Base-by-base conservation (phyloP, 2,797 vertebrate species). In the Bradypus variegatus region DNA sequence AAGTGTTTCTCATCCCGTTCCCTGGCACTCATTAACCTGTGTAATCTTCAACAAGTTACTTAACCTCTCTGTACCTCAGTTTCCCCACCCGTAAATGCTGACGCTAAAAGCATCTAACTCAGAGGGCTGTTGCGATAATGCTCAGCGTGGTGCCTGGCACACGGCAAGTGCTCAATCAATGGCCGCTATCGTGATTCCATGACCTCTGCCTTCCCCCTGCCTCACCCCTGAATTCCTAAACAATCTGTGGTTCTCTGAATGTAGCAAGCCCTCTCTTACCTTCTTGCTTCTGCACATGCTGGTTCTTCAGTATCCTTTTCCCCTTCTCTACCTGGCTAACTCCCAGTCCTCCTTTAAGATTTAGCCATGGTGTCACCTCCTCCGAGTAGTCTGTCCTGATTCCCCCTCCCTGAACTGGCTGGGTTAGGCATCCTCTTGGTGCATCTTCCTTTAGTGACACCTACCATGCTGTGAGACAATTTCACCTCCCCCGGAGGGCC, bases 51-150 rank as follows among this genome's bases (percentile, higher is more conserved):
- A 48, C 19, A 55, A n/a, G 50, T 45, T 29, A 38, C 41, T 1
- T 19, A 7, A 11, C 41, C 31, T 70, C 23, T 1, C 16, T 10
- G 19, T 8, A 36, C 45, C 88, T 41, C 0, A 0, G 80, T 72
- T 64, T 92, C 86, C 38, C 58, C 64, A 21, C 38, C 27, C 48
- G 38, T 18, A n/a, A 53, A n/a, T 1, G 8, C 33, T 67, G 45
- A 31, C 21, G 6, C 23, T 7, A 69, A 31, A 0, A 80, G 62
- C 36, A 7, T 15, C 64, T 38, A 60, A 64, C 60, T 64, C 67
- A 38, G 67, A 76, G 84, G 29, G 29, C 2, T 80, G 38, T 14
- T 48, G 73, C 36, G 50, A n/a, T 50, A 45, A 18, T 23, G 55
- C 41, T 62, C 62, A 31, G 29, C 16, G 18, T 10, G 23, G 33